phyloP scores from a whole-genome alignment of 2,113 vertebrate genomes.

The Syngnathus typhle region DNA sequence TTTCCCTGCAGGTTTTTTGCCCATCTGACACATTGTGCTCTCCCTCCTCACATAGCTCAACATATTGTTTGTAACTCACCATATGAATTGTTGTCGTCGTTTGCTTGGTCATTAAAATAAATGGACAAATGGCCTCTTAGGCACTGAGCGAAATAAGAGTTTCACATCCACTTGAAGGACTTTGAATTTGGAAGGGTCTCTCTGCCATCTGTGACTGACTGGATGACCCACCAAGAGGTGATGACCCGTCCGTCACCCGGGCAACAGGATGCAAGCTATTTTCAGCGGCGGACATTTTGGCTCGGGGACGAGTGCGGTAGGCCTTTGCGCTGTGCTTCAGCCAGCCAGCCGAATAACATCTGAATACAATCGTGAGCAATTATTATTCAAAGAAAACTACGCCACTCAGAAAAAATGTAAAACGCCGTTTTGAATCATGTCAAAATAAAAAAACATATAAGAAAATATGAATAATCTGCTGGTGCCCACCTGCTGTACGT shows the following conservation, averaged over 20 bases:
- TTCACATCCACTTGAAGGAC: too few species aligned
- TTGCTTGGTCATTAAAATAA: not conserved
- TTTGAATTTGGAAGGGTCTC: not conserved
- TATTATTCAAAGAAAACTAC: too few species aligned
- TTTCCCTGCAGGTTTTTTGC: not conserved
- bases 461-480: too few species aligned
- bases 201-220: not conserved
- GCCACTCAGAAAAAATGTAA: too few species aligned
- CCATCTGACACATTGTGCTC: not conserved
- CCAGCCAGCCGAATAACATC: not conserved
- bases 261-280: constrained; percentile 71
- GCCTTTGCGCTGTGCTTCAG: not conserved
- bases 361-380: not conserved
- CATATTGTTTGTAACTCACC: not conserved
- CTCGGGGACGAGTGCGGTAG: not conserved
- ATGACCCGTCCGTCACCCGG: constrained; percentile 66
- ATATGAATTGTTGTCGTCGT: not conserved
- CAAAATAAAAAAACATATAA: too few species aligned
- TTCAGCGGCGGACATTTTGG: constrained; percentile 50
- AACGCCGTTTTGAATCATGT: too few species aligned
- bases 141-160: too few species aligned
- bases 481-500: too few species aligned
- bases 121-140: not conserved
- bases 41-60: not conserved
- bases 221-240: constrained; percentile 29